Percentiles rank a stretch among this genome's conserved stretches.
phyloP scores from a whole-genome alignment of 2,113 vertebrate genomes.

The Antechinus stuartii region DNA sequence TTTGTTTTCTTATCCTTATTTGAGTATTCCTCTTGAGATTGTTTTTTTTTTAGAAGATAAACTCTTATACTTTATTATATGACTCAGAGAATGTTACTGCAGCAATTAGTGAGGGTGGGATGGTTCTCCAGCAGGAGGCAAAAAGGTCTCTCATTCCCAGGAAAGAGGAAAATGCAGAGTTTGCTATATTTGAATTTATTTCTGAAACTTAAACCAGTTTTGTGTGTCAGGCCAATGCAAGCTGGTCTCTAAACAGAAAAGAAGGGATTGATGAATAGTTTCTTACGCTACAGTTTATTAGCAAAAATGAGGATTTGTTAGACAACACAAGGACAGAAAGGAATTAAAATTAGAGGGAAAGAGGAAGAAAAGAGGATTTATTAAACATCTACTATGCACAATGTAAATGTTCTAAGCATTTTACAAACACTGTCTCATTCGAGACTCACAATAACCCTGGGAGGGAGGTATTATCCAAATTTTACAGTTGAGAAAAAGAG shows the following conservation, averaged over 20 bases:
- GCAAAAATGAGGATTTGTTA: conserved; percentile 15
- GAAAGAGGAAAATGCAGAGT: conserved; percentile 19
- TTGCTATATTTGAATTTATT: conserved; percentile 34
- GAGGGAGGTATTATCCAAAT: not conserved
- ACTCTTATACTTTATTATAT: conserved; percentile 12
- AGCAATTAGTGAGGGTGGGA: not conserved
- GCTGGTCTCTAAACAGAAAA: conserved; percentile 1
- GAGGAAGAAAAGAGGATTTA: not conserved
- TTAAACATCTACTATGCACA: not conserved
- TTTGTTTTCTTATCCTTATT: not conserved
- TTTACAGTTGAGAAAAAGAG: not conserved
- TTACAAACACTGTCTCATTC: not conserved
- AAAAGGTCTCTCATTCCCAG: conserved; percentile 17
- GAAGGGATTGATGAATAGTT: not conserved
- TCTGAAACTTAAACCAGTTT: conserved; percentile 19
- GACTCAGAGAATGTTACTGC: not conserved
- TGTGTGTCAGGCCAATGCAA: not conserved
- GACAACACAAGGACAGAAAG: not conserved
- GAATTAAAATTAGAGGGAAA: not conserved
- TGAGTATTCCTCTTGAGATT: conserved; percentile 18
- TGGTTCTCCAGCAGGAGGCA: conserved; percentile 5
- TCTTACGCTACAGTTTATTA: not conserved
- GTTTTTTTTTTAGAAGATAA: conserved; percentile 30
- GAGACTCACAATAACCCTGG: not conserved
- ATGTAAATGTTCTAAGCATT: not conserved